phyloP scores from a whole-genome alignment of 2,797 vertebrate species.

The Brachyrhaphis roseni region DNA sequence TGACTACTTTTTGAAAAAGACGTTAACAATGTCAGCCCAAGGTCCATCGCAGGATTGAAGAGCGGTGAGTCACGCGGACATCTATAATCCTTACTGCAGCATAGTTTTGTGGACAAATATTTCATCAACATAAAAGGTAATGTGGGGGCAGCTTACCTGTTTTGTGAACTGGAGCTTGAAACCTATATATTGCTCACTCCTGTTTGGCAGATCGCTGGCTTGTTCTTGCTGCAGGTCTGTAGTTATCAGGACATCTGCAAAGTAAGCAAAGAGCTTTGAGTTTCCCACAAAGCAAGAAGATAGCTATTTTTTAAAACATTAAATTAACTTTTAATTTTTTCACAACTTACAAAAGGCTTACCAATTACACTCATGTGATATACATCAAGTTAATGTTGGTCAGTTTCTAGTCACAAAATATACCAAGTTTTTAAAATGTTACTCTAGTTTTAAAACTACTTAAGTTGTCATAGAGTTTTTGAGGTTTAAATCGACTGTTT shows the following conservation, averaged over 20 bases:
- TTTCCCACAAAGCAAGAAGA: not conserved
- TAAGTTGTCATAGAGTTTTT: not conserved
- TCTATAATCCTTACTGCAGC: constrained; percentile 15
- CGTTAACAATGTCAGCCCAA: not conserved
- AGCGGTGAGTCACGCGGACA: constrained; percentile 4
- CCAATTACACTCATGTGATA: not conserved
- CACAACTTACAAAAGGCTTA: not conserved
- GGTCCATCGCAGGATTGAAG: constrained; percentile 7
- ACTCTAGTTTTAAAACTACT: not conserved
- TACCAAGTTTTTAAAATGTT: not conserved
- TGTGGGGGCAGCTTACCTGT: constrained; percentile 69
- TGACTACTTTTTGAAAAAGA: not conserved
- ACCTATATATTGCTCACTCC: constrained; percentile 46
- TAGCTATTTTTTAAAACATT: not conserved
- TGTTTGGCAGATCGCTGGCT: constrained; percentile 44
- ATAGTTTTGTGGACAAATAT: constrained; percentile 10
- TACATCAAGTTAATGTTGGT: not conserved
- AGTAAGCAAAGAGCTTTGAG: constrained; percentile 48
- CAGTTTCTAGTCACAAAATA: not conserved
- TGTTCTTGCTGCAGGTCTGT: constrained; percentile 51
- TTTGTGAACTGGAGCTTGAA: constrained; percentile 58
- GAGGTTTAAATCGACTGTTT: not conserved
- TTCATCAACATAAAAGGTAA: constrained; percentile 39
- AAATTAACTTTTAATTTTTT: not conserved
- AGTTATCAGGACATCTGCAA: constrained; percentile 76